Evolutionary conservation across 1,140 invertebrate genomes (phyloP).

Genomic region (Zeugodacus cucurbitae): DNA sequence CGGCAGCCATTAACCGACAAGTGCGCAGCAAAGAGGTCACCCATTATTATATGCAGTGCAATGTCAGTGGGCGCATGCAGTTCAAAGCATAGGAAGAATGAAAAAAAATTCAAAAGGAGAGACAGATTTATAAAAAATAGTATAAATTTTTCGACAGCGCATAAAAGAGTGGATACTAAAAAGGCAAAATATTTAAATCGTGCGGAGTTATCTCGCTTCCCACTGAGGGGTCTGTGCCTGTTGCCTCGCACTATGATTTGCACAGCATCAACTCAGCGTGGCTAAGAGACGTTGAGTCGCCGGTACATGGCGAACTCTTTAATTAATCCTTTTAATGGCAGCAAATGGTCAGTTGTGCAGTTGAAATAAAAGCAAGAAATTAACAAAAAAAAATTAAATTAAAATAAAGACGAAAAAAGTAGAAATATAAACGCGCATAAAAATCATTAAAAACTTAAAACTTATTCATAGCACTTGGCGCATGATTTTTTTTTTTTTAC

Average conservation of each 20-base stretch:
- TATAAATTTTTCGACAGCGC: neutral
- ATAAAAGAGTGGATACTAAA: neutral
- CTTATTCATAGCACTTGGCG: neutral
- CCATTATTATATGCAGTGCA: neutral
- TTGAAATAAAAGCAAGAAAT: neutral
- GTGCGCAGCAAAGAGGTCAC: neutral
- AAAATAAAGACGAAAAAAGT: neutral
- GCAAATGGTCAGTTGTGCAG: slow-evolving; percentile 8
- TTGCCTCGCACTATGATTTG: neutral
- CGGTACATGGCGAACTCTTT: slow-evolving; percentile 4
- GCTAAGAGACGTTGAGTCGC: neutral
- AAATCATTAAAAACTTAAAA: slow-evolving; percentile 38
- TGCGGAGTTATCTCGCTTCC: neutral
- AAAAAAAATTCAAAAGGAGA: neutral
- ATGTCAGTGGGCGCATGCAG: neutral
- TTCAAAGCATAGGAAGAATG: neutral
- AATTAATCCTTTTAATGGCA: slow-evolving; percentile 30
- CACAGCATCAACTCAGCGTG: neutral
- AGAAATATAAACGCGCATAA: neutral
- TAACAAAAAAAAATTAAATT: too few relatives aligned
- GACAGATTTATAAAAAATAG: neutral
- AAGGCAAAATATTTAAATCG: neutral
- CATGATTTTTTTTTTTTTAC: neutral
- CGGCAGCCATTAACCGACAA: neutral
- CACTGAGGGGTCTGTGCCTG: neutral